These are phyloP conservation scores for Syritta pipiens DNA, from an alignment of 2,888 invertebrate genomes.

Conservation along the genomic window DNA sequence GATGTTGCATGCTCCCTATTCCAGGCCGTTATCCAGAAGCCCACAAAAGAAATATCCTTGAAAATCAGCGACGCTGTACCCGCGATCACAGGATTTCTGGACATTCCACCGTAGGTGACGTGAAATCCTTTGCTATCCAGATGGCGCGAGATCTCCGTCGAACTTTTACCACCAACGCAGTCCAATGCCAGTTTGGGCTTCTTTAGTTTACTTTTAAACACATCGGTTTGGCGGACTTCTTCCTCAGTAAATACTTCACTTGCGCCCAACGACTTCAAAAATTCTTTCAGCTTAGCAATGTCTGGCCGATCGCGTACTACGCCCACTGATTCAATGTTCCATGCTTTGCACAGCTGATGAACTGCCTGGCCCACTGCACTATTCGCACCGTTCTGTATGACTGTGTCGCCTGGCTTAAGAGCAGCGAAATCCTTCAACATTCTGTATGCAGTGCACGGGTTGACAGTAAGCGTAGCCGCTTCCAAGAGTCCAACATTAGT, in stretches of 20 bases:
- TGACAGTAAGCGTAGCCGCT: slow-evolving; percentile 94
- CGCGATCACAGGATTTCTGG: slow-evolving; percentile 90
- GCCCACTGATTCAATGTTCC: slow-evolving; percentile 90
- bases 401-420: slow-evolving; percentile 88
- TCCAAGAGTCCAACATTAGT: slow-evolving; percentile 85
- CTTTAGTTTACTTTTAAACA: slow-evolving; percentile 79
- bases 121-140: slow-evolving; percentile 87
- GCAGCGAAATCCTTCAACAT: slow-evolving; percentile 94
- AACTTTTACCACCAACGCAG: slow-evolving; percentile 95
- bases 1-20: slow-evolving; percentile 81
- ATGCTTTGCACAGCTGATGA: slow-evolving; percentile 91
- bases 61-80: slow-evolving; percentile 91
- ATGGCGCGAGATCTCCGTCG: slow-evolving; percentile 88
- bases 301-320: slow-evolving; percentile 90
- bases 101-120: slow-evolving; percentile 98
- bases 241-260: slow-evolving; percentile 91
- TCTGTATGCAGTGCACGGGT: slow-evolving; percentile 97
- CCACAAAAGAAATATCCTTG: slow-evolving; percentile 87
- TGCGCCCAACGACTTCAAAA: slow-evolving; percentile 89
- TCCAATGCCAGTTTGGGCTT: slow-evolving; percentile 93
- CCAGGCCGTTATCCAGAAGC: slow-evolving; percentile 97
- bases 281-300: slow-evolving; percentile 83
- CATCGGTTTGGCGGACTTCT: slow-evolving; percentile 83
- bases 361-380: slow-evolving; percentile 96
- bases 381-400: slow-evolving; percentile 98